Percentiles rank a stretch among this genome's conserved stretches.
Evolutionary conservation across 37 sponge, comb jelly and placozoan species (phyloP).

Genomic region (Amphimedon queenslandica): DNA sequence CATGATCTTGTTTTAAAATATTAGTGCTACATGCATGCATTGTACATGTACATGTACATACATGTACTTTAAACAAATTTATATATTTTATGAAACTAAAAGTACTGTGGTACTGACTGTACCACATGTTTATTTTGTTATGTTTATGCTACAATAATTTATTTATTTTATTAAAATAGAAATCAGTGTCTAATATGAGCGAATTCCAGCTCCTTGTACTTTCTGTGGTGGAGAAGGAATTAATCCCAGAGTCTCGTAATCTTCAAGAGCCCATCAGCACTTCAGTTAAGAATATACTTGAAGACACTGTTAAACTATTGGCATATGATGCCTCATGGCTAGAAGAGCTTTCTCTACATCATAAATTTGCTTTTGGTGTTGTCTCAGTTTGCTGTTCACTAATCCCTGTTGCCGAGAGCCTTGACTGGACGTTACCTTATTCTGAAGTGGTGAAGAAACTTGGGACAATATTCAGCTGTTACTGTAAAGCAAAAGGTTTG

Average conservation of each 20-base stretch:
- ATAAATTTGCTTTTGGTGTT: constrained; percentile 40
- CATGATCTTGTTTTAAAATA: no score
- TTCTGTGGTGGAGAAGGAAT: constrained; percentile 29
- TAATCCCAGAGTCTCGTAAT: constrained; percentile 36
- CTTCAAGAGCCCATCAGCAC: constrained; percentile 12
- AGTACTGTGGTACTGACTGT: no score
- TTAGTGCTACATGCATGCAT: no score
- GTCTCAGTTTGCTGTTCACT: constrained; percentile 34
- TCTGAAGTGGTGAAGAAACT: constrained; percentile 21
- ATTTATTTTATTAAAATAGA: no score
- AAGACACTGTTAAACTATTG: constrained; percentile 24
- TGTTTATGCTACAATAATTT: no score
- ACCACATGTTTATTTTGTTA: no score
- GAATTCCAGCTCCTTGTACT: constrained; percentile 31
- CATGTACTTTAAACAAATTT: no score
- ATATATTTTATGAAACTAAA: no score
- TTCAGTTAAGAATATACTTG: constrained; percentile 22
- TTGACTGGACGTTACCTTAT: constrained; percentile 6
- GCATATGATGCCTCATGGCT: constrained; percentile 12
- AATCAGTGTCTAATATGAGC: constrained; percentile 21
- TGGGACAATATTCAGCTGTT: constrained; percentile 32
- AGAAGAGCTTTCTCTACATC: constrained; percentile 21
- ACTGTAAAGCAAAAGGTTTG: constrained; percentile 2
- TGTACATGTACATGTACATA: no score
- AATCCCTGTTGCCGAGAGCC: constrained; percentile 17